These are phyloP conservation scores for Oceanodroma leucorhoa DNA, from an alignment of 2,797 vertebrate genomes.

Conservation along the genomic window DNA sequence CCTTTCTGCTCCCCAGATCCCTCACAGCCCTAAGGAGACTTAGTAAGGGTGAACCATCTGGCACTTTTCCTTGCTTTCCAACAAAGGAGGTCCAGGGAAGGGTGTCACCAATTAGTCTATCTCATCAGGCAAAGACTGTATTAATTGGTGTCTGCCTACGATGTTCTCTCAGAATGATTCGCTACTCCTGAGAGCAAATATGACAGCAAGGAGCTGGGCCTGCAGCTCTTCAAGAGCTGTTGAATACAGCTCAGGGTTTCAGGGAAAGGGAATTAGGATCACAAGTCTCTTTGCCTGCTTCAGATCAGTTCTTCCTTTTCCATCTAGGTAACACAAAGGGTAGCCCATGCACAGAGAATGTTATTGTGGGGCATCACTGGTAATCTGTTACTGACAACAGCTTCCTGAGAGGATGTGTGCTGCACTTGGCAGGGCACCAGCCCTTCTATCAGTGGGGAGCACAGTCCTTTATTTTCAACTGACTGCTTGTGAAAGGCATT, in stretches of 20 bases:
- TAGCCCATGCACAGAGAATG: fast-evolving
- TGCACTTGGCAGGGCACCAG: not conserved
- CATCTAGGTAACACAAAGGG: not conserved
- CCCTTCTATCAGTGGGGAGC: not conserved
- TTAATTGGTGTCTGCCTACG: not conserved
- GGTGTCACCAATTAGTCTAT: not conserved
- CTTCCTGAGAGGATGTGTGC: not conserved
- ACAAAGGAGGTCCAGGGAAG: not conserved
- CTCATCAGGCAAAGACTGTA: not conserved
- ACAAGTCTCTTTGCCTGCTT: not conserved
- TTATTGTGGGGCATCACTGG: not conserved
- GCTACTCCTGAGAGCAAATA: not conserved
- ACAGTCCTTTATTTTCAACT: not conserved
- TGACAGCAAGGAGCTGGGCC: not conserved
- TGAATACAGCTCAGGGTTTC: not conserved
- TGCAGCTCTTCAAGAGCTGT: not conserved
- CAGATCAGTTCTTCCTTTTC: not conserved
- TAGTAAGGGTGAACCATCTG: not conserved
- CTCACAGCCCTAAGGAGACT: not conserved
- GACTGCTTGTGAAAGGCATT: not conserved
- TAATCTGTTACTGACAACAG: not conserved
- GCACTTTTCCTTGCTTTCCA: not conserved
- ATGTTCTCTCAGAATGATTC: not conserved
- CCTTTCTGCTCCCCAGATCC: not conserved
- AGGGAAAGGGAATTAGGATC: not conserved